These are phyloP conservation scores for Engraulis encrasicolus DNA, from an alignment of 2,113 vertebrate species.

Conservation along the genomic window DNA sequence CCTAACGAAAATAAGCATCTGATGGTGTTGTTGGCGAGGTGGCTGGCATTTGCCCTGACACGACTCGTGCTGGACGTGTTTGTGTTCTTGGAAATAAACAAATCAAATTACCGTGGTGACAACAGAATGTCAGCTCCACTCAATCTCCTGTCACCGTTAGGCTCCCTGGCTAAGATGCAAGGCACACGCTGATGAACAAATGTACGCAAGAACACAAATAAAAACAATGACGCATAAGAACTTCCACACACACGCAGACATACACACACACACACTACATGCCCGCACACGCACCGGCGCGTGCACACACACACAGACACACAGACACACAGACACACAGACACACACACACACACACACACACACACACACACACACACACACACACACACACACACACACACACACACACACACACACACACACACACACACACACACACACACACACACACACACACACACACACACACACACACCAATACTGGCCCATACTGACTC, in stretches of 20 bases:
- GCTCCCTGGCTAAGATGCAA: background rate
- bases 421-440: background rate
- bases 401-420: background rate
- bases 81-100: slow-evolving; percentile 50
- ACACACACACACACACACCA: background rate
- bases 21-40: slow-evolving; percentile 48
- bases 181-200: background rate
- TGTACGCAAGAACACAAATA: background rate
- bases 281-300: background rate
- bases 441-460: background rate
- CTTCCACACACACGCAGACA: slow-evolving; percentile 2
- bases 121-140: slow-evolving; percentile 35
- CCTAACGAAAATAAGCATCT: slow-evolving; percentile 45
- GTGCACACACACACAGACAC: background rate
- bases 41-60: slow-evolving; percentile 38
- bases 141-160: background rate
- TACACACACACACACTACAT: background rate
- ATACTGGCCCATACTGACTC: too few relatives aligned
- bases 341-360: background rate
- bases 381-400: background rate
- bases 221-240: background rate
- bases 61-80: slow-evolving; percentile 37
- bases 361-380: background rate
- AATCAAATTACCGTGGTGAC: slow-evolving; percentile 44
- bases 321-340: background rate